Conservation (phyloP, 2,113 vertebrate species). For the Cariama cristata region DNA sequence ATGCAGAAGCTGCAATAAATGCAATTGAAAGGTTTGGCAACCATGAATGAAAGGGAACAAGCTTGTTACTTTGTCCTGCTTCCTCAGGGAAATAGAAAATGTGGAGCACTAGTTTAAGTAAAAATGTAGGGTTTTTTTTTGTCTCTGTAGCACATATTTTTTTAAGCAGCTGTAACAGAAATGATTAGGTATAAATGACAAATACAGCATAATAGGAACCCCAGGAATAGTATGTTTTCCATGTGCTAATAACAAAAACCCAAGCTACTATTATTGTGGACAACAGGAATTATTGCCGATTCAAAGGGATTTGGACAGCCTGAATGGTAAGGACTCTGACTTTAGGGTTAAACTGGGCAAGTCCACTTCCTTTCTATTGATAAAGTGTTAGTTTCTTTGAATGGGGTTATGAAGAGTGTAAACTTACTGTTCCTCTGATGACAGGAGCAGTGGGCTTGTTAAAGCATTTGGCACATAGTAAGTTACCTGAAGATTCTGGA, state of each 20-base stretch:
- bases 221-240: not conserved
- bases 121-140: fast-evolving
- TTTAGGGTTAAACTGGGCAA: not conserved
- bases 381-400: not conserved
- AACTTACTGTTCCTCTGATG: not conserved
- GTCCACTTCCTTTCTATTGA: not conserved
- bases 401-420: not conserved
- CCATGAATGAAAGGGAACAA: not conserved
- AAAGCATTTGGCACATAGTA: not conserved
- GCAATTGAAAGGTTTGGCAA: slow-evolving; percentile 7
- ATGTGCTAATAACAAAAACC: not conserved
- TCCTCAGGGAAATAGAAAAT: not conserved
- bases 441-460: not conserved
- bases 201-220: not conserved
- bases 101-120: not conserved
- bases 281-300: not conserved
- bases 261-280: not conserved
- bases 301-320: not conserved
- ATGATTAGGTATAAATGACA: not conserved
- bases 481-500: not conserved
- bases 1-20: not conserved
- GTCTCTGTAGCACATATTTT: not conserved
- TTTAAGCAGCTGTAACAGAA: not conserved
- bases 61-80: not conserved
- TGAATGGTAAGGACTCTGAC: not conserved